Evolutionary conservation across 2,888 invertebrate species (phyloP), one percentile per base, ranked within the genome.

Genomic region (Orthosia cruda): DNA sequence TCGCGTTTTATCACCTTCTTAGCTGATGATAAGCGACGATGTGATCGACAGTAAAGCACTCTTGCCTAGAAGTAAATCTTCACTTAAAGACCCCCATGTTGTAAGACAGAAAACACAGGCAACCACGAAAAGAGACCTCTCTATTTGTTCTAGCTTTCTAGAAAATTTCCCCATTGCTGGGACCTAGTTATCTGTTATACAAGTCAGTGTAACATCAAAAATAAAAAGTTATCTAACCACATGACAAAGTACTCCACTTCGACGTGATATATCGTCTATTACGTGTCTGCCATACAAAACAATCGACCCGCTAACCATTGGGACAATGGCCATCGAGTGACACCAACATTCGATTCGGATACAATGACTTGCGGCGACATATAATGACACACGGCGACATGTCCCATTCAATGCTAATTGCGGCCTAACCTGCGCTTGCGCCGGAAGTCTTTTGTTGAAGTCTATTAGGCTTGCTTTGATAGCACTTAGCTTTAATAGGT

Each of bases 391-490:
- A 15, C 58, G 26, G 32, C 23, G 75, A 61, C 76, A 69, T 64
- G 58, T 50, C 67, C 58, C 71, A 76, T 86, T 87, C 77, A 82
- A 87, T 86, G 87, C n/a, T 85, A 85, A 86, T 82, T 52, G 23
- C 15, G 11, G 61, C 71, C 85, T 68, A 73, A 76, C 57, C 20
- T 18, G 71, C 70, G 49, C 57, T 20, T 18, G 71, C 70, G 49
- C 49, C 69, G 82, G 77, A 79, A 84, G 73, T 72, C 84, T 84
- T 82, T 87, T 84, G 82, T 86, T 55, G 13, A 18, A 23, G 49
- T 50, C 57, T 47, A 65, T 83, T 69, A 83, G 67, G 26, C 64
- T 54, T 9, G 11, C 58, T 57, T 68, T 72, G 49, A 72, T 80
- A 45, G 57, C 54, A 73, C 73, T 83, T 66, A 59, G 32, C 12